Conservation (phyloP, 2,797 vertebrate species). For the Selene dorsalis region DNA sequence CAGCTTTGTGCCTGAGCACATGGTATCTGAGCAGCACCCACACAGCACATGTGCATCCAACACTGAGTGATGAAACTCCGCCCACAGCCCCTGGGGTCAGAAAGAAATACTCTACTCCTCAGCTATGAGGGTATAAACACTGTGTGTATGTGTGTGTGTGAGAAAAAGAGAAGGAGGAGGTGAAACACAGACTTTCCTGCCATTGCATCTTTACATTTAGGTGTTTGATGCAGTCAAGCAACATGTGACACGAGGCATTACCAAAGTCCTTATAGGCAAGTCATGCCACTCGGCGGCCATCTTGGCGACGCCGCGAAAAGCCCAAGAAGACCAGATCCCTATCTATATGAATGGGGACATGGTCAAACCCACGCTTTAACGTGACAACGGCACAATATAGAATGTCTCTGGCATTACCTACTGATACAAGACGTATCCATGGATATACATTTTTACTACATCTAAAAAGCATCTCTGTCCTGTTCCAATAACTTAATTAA, state of each 20-base stretch:
- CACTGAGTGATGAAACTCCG: constrained; percentile 34
- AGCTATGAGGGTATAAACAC: constrained; percentile 19
- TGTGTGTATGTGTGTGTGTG: not conserved
- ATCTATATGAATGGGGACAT: no score
- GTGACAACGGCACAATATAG: no score
- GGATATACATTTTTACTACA: not conserved
- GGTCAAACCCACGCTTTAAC: no score
- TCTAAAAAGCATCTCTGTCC: not conserved
- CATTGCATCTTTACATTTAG: constrained; percentile 24
- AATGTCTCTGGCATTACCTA: not conserved
- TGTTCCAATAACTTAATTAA: not conserved
- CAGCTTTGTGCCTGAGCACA: constrained; percentile 71
- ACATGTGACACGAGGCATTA: constrained; percentile 3
- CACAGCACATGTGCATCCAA: constrained; percentile 72
- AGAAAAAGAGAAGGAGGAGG: not conserved
- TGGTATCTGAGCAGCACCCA: constrained; percentile 71
- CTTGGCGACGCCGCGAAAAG: no score
- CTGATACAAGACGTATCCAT: not conserved
- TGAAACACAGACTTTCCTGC: not conserved
- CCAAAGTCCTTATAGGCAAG: no score
- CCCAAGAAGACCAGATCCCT: no score
- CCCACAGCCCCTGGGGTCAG: constrained; percentile 60
- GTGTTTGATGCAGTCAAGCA: not conserved
- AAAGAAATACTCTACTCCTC: constrained; percentile 65
- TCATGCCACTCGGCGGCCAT: no score